Conservation (phyloP, 1,140 invertebrate species). For the Campoletis sonorensis region DNA sequence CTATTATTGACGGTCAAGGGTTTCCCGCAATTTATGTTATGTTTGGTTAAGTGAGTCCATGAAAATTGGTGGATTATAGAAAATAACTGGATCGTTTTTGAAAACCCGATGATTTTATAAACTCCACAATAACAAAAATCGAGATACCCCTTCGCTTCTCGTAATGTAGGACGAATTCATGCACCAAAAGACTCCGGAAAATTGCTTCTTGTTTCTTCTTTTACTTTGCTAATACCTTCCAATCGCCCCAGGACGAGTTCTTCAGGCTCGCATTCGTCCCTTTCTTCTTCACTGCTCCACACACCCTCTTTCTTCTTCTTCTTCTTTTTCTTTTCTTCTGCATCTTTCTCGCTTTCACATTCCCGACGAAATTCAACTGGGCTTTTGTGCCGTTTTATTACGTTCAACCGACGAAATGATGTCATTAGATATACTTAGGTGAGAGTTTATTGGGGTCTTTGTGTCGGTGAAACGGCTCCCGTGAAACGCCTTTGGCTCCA, state of each 20-base stretch:
- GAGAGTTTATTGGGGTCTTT: constrained; percentile 65
- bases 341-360: constrained; percentile 57
- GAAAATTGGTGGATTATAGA: neutral
- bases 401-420: constrained; percentile 64
- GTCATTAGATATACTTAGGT: constrained; percentile 71
- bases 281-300: neutral
- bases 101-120: neutral
- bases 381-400: constrained; percentile 64
- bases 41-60: too few relatives aligned
- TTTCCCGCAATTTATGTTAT: too few relatives aligned
- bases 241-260: neutral
- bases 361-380: constrained; percentile 60
- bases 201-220: constrained; percentile 28
- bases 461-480: constrained; percentile 43
- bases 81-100: neutral
- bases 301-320: constrained; percentile 26
- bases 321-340: constrained; percentile 15
- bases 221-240: constrained; percentile 42
- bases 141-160: neutral
- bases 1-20: neutral
- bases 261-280: constrained; percentile 1
- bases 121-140: neutral
- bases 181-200: constrained; percentile 48
- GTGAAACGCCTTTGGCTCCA: constrained; percentile 9
- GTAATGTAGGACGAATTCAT: neutral